Evolutionary conservation across 1,140 invertebrate genomes (phyloP).

Genomic region (Bicyclus anynana): DNA sequence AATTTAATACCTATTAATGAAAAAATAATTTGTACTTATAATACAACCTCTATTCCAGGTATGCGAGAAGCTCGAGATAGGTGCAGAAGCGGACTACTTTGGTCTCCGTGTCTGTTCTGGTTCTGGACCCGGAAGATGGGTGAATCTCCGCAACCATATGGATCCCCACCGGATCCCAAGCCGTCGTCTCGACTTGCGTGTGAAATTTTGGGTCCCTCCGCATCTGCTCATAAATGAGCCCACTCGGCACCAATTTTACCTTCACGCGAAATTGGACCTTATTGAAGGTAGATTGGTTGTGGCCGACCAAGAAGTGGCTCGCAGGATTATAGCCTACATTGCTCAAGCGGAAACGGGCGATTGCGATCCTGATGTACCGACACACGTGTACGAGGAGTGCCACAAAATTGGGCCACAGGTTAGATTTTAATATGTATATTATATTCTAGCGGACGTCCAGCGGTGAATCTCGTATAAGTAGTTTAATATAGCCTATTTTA

Average conservation of each 20-base stretch:
- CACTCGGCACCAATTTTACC: conserved; percentile 90
- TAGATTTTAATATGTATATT: not conserved
- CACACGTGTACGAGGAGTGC: conserved; percentile 80
- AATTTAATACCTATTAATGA: not conserved
- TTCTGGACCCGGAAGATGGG: conserved; percentile 87
- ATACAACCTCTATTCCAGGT: conserved; percentile 79
- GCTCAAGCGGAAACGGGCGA: conserved; percentile 86
- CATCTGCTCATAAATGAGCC: conserved; percentile 90
- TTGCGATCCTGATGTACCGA: conserved; percentile 79
- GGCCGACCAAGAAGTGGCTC: conserved; percentile 82
- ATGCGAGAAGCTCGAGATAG: conserved; percentile 87
- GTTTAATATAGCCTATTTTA: no score
- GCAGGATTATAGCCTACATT: conserved; percentile 86
- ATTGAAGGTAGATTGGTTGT: conserved; percentile 84
- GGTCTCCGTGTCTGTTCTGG: conserved; percentile 83
- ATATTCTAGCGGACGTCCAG: not conserved
- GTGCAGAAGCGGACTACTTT: conserved; percentile 92
- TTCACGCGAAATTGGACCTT: conserved; percentile 87
- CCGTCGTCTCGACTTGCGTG: conserved; percentile 80
- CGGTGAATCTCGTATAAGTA: not conserved
- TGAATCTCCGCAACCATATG: conserved; percentile 90
- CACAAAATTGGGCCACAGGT: conserved; percentile 78
- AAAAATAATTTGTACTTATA: not conserved
- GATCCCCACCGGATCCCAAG: conserved; percentile 82
- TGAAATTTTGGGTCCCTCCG: conserved; percentile 94